These are phyloP conservation scores for Coregonus sp. DNA, from an alignment of 2,797 vertebrate genomes.

Conservation along the genomic window DNA sequence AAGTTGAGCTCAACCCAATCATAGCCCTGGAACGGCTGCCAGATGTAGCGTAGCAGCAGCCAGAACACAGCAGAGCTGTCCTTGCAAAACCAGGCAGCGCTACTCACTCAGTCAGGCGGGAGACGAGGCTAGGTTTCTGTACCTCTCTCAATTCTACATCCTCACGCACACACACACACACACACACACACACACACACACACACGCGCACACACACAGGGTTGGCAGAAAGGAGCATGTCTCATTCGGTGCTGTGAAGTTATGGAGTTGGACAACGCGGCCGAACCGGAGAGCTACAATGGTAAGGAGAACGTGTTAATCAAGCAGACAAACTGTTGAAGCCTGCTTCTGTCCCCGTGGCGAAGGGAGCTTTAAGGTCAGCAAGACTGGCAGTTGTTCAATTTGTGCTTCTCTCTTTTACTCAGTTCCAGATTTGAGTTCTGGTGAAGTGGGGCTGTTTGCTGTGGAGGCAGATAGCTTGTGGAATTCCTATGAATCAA, in stretches of 20 bases:
- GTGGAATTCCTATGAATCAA: neutral
- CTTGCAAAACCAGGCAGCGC: neutral
- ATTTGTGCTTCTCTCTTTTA: neutral
- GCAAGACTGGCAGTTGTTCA: neutral
- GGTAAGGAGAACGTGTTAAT: slow-evolving; percentile 66
- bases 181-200: neutral
- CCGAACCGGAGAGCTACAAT: slow-evolving; percentile 75
- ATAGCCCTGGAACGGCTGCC: slow-evolving; percentile 77
- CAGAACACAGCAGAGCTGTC: neutral
- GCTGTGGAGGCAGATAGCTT: neutral
- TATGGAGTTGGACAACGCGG: slow-evolving; percentile 78
- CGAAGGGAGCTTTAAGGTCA: neutral
- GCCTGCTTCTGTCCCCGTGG: neutral
- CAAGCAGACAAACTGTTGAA: neutral
- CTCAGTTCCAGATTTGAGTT: neutral
- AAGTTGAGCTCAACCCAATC: slow-evolving; percentile 75
- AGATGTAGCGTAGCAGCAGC: slow-evolving; percentile 66
- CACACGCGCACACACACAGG: neutral
- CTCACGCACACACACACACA: neutral
- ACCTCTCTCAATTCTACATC: slow-evolving; percentile 12
- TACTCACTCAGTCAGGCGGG: neutral
- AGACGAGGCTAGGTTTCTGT: neutral
- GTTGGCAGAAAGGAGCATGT: slow-evolving; percentile 39
- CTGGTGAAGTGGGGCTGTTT: too few species aligned
- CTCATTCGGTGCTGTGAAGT: slow-evolving; percentile 65